phyloP scores from a whole-genome alignment of 2,888 invertebrate genomes.

The Mythimna ferrago region DNA sequence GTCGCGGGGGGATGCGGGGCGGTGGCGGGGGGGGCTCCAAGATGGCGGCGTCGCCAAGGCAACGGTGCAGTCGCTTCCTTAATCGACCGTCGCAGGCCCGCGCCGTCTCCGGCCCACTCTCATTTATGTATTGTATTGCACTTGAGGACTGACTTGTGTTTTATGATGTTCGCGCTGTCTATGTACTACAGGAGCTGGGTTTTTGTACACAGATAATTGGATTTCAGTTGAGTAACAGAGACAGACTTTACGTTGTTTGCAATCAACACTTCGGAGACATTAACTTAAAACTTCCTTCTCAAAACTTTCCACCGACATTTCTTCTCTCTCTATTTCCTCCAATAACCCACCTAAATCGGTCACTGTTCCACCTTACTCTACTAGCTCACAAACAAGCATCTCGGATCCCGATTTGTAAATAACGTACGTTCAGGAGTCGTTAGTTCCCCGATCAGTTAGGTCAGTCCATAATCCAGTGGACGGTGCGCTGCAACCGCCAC shows the following conservation, averaged over 20 bases:
- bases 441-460: conserved; percentile 82
- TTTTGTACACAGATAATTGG: conserved; percentile 15
- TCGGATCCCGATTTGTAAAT: conserved; percentile 74
- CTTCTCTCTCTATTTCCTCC: background rate
- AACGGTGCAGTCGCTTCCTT: conserved; percentile 90
- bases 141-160: conserved; percentile 77
- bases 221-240: background rate
- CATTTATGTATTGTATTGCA: conserved; percentile 89
- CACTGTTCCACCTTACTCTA: conserved; percentile 43
- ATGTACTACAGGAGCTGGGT: conserved; percentile 26
- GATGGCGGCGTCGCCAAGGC: conserved; percentile 89
- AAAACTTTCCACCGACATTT: background rate
- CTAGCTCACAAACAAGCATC: conserved; percentile 60
- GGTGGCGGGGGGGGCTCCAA: conserved; percentile 77
- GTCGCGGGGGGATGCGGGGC: conserved; percentile 63
- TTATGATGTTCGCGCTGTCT: conserved; percentile 68
- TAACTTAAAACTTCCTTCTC: background rate
- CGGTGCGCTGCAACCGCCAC: conserved; percentile 77
- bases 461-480: conserved; percentile 86
- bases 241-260: background rate
- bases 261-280: conserved; percentile 3
- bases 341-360: conserved; percentile 39
- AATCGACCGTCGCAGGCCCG: conserved; percentile 89
- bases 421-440: conserved; percentile 76
- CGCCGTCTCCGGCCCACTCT: conserved; percentile 76